Base-by-base conservation (phyloP, 2,113 vertebrate species). In the Sylvicapra grimmia region DNA sequence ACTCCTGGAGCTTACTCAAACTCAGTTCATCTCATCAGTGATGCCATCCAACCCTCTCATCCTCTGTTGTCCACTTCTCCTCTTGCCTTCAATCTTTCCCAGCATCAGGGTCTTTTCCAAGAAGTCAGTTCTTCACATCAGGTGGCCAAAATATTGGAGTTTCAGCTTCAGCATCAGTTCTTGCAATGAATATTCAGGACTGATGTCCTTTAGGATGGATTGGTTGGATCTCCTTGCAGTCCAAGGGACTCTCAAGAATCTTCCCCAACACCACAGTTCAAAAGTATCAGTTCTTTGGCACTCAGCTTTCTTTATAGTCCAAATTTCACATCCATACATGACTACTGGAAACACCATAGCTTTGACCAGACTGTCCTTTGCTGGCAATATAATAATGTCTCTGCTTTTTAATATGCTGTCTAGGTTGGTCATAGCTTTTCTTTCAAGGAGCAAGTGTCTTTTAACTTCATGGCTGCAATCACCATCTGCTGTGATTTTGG, bases 211-310 rank as follows among this genome's bases (percentile, higher is more conserved):
- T 19, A 68, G 8, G 33, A 68, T 10, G 8, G 65, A 68, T 16
- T 68, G 65, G 16, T 19, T 9, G 65, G 16, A 68, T n/a, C 65
- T 10, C 0, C 4, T 68, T 68, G 33, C 33, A 68, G 65, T 68
- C 8, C 33, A 36, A 68, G 18, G 18, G 8, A 36, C 65, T 68
- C 65, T 36, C 33, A n/a, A 68, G 63, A 68, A 8, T 68, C 33
- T 68, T 36, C 29, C 27, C 29, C 65, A 36, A n/a, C 8, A 68
- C 8, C 65, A n/a, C 8, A 68, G 4, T 36, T 68, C 33, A 19
- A 68, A n/a, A 68, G 18, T 33, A 68, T 68, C 18, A 19, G 3
- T 68, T 68, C 33, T 36, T 68, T 0, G 0, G 18, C 0, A 0
- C 65, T 68, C 65, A 68, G 65, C 8, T 68, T 68, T 68, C 65